Evolutionary conservation across 2,113 vertebrate species (phyloP).

Genomic region (Rhizomys pruinosus): DNA sequence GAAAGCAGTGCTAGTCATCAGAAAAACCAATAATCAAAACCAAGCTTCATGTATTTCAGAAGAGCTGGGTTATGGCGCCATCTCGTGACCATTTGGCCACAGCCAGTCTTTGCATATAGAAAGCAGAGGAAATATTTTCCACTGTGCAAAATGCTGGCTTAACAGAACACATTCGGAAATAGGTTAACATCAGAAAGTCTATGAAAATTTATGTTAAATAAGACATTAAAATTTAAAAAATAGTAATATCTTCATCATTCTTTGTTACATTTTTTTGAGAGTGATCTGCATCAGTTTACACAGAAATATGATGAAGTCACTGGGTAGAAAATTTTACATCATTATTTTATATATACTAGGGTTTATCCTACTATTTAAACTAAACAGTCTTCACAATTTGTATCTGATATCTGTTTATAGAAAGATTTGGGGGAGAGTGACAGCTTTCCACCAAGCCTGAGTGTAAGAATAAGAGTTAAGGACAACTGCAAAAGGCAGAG

Average conservation of each 20-base stretch:
- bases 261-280: background rate
- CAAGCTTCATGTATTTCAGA: background rate
- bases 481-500: background rate
- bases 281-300: background rate
- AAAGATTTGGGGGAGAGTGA: background rate
- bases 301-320: background rate
- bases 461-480: background rate
- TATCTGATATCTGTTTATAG: background rate
- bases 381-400: background rate
- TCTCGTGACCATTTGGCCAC: conserved; percentile 44
- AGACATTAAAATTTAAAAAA: background rate
- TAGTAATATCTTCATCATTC: background rate
- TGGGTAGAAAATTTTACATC: background rate
- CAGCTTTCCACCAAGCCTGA: background rate
- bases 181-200: background rate
- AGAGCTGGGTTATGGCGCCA: conserved; percentile 74
- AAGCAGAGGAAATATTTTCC: background rate
- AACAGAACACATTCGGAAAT: background rate
- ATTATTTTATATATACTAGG: background rate
- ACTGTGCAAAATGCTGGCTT: background rate
- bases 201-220: background rate
- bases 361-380: background rate
- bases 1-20: background rate
- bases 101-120: background rate
- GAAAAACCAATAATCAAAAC: background rate